Evolutionary conservation across 2,113 vertebrate genomes (phyloP), one percentile per base, ranked within the genome.

Genomic region (Pituophis catenifer): DNA sequence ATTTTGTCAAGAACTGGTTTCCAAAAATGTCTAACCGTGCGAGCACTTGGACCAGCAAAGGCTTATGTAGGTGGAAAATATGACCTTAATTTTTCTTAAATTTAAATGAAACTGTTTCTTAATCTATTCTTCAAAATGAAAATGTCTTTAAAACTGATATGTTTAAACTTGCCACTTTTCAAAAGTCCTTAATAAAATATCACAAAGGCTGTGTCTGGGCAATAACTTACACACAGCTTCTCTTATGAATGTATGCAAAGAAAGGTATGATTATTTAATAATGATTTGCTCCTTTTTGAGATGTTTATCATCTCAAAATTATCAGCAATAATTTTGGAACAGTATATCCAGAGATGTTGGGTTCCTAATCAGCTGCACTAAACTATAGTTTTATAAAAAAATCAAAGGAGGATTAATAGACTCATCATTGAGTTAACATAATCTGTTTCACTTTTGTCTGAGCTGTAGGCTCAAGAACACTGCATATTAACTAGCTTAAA

Each of bases 41-140:
- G n/a, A 97, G 97, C 95, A 98, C 97, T 0, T 98, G 98, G 98
- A 98, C 97, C 96, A 98, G 98, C 97, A 99, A 99, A 98, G 98
- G 97, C 54, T 97, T 99, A 90, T 99, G 98, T 99, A 97, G 93
- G 98, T 98, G 97, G 59, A 94, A 50, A 1, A 1, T 1, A 75
- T 15, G n/a, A 52, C 50, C 21, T 21, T 87, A 24, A n/a, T 75
- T 9, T 11, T 86, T 90, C 10, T n/a, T 23, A 12, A 65, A 2
- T 89, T 5, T 62, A 92, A 87, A 48, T 3, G 0, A 50, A 55
- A 88, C 24, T 26, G 54, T 44, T 3, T 8, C 50, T 53, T 95
- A 52, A 57, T 8, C 53, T 75, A 1, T 8, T 23, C 26, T 15
- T 50, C 17, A 86, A 89, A 53, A 44, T 50, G 6, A 13, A 3